phyloP scores from a whole-genome alignment of 2,113 vertebrate species.

The Mustela lutreola region DNA sequence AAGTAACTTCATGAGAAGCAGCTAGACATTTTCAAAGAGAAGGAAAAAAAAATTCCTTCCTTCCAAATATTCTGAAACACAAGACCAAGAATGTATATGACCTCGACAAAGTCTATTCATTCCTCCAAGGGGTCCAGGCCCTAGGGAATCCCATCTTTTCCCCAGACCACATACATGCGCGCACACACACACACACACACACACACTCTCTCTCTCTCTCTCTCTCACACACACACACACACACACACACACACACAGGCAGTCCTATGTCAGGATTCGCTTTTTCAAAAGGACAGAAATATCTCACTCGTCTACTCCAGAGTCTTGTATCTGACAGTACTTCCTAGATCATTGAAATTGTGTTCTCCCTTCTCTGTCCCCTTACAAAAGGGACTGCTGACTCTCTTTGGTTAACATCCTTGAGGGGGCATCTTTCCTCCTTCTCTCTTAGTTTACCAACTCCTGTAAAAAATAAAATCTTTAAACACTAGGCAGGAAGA shows the following conservation, averaged over 20 bases:
- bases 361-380: neutral
- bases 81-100: conserved; percentile 41
- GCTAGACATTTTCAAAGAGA: conserved; percentile 24
- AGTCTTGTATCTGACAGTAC: neutral
- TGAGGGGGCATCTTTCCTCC: neutral
- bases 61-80: conserved; percentile 74
- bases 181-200: too few species aligned
- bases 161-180: rapidly evolving
- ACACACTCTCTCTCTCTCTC: rapidly evolving
- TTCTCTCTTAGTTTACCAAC: neutral
- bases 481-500: neutral
- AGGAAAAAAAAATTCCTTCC: neutral
- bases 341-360: neutral
- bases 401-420: neutral
- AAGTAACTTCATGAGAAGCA: conserved; percentile 75
- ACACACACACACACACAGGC: rapidly evolving
- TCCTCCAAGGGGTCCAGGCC: conserved; percentile 5
- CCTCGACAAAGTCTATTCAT: neutral
- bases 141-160: neutral
- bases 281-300: neutral
- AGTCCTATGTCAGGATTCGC: neutral
- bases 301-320: neutral
- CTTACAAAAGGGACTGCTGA: neutral
- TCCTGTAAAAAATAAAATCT: neutral
- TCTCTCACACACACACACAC: too few species aligned